phyloP scores from a whole-genome alignment of 2,797 vertebrate genomes.

The Argentina silus region DNA sequence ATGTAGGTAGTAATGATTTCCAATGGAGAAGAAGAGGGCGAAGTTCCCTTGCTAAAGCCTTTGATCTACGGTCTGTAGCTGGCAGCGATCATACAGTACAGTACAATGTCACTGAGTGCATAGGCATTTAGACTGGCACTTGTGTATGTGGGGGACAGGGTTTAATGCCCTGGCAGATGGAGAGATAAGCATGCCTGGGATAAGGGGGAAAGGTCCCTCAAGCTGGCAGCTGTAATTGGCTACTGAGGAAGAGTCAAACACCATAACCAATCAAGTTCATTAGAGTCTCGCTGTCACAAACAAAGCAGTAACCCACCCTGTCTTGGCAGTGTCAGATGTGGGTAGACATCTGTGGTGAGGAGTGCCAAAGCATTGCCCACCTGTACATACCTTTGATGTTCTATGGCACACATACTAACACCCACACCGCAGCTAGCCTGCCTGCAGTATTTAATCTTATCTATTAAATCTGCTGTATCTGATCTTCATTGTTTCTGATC shows the following conservation, averaged over 20 bases:
- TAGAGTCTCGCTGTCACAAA: not conserved
- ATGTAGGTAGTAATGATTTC: conserved; percentile 11
- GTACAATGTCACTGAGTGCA: conserved; percentile 41
- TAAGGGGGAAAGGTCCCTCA: conserved; percentile 20
- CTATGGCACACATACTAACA: not conserved
- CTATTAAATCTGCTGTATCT: not conserved
- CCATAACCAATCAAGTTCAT: conserved; percentile 14
- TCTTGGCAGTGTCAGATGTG: conserved; percentile 2
- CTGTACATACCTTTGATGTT: conserved; percentile 18
- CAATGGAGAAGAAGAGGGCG: not conserved
- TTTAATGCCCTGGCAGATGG: conserved; percentile 32
- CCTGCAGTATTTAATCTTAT: conserved; percentile 7
- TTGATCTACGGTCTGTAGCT: not conserved
- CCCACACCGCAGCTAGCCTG: not conserved
- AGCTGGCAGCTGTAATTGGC: conserved; percentile 30
- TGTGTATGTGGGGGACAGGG: conserved; percentile 31
- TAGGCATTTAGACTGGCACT: conserved; percentile 30
- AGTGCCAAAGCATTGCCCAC: not conserved
- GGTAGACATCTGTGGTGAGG: conserved; percentile 12
- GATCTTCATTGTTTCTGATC: conserved; percentile 8
- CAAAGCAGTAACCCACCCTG: not conserved
- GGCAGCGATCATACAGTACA: not conserved
- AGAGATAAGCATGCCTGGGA: conserved; percentile 17
- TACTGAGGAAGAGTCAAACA: conserved; percentile 16
- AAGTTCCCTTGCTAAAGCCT: not conserved